Base-by-base conservation (phyloP, 2,888 invertebrate species). In the Lissonota sp. region DNA sequence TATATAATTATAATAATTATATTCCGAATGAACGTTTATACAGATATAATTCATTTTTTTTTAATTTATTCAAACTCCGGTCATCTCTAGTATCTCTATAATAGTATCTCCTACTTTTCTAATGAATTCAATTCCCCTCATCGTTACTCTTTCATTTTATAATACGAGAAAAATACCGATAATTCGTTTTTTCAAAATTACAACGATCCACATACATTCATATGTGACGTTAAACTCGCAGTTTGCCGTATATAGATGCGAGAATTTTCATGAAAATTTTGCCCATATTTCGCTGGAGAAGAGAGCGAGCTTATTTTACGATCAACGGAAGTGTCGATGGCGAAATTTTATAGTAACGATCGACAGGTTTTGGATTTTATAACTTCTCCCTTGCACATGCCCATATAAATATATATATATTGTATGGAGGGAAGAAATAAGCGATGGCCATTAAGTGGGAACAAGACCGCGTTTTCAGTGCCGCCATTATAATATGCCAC, bases 311-410 rank as follows among this genome's bases (percentile, higher is more conserved):
- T 16, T 40, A 66, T 80, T 80, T 80, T 71, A 80, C 75, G 75
- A 71, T 39, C 39, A 64, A 60, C 75, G 80, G 80, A 80, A 75
- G 71, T 67, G 75, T 80, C 66, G 55, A 80, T 75, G 55, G 71
- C 60, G 55, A 80, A 77, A 80, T 84, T 85, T 85, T 84, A 83
- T 83, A 62, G 71, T 46, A 69, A 55, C 83, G 72, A 84, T 85
- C 84, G 85, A 82, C 80, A 44, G 79, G 72, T 76, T 79, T 86
- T 70, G 75, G 63, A 79, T 82, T 86, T 86, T 82, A 86, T 79
- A 76, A 80, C 84, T 26, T 57, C 57, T 44, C 12, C 10, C 60
- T 57, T 26, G 72, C 71, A 12, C 39, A 12, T 51, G 26, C 14
- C 42, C 10, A 37, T 49, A n/a, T n/a, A 51, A 10, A 12, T 12